These are phyloP conservation scores for Escarpia spicata DNA, from an alignment of 2,888 invertebrate species.

Conservation along the genomic window DNA sequence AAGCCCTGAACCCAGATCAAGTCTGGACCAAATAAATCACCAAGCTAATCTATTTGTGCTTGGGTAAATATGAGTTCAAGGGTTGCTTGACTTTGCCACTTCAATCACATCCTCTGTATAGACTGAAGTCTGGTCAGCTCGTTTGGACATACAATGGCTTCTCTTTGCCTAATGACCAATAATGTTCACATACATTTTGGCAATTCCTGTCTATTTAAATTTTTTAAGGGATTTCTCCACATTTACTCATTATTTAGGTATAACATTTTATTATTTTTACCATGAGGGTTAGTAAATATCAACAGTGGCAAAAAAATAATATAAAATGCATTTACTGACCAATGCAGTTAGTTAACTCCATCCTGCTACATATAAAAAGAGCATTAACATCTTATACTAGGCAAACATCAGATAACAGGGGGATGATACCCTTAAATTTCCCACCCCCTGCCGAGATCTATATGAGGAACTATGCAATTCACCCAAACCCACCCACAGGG, in stretches of 20 bases:
- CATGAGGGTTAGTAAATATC: slow-evolving; percentile 1
- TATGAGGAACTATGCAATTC: background rate
- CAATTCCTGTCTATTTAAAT: slow-evolving; percentile 2
- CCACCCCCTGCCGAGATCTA: slow-evolving; percentile 13
- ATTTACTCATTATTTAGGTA: background rate
- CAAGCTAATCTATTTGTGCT: slow-evolving; percentile 19
- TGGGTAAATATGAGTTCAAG: slow-evolving; percentile 22
- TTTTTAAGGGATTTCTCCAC: background rate
- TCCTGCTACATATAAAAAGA: slow-evolving; percentile 17
- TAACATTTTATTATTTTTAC: slow-evolving; percentile 14
- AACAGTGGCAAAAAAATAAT: background rate
- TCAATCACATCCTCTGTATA: slow-evolving; percentile 18
- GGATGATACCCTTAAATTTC: slow-evolving; percentile 20
- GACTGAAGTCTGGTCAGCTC: background rate
- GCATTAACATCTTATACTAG: slow-evolving; percentile 5
- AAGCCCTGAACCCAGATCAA: slow-evolving; percentile 24
- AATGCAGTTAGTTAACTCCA: background rate
- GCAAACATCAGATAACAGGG: slow-evolving; percentile 18
- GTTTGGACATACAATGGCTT: background rate
- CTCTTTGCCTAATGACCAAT: background rate
- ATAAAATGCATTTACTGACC: background rate
- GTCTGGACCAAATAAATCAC: slow-evolving; percentile 21
- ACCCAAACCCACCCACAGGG: slow-evolving; percentile 18
- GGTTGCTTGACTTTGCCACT: slow-evolving; percentile 24
- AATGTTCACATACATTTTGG: background rate